Conservation (phyloP, 2,888 invertebrate genomes). For the Archips crataeganus region DNA sequence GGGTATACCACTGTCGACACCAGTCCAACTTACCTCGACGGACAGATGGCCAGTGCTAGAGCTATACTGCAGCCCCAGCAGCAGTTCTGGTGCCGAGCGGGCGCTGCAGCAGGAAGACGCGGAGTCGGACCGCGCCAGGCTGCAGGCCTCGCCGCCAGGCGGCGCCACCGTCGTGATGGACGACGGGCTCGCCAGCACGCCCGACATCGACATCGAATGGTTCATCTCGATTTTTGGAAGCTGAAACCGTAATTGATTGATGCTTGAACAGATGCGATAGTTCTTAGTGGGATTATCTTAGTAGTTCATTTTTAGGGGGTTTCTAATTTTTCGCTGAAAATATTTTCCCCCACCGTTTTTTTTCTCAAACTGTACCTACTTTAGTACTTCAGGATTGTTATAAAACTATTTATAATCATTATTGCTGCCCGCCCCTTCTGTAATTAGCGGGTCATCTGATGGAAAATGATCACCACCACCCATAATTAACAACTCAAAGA, state of each 20-base stretch:
- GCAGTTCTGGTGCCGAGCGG: conserved; percentile 95
- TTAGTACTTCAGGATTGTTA: no score
- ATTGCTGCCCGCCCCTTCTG: no score
- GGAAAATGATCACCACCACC: no score
- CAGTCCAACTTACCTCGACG: conserved; percentile 89
- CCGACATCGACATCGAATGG: conserved; percentile 66
- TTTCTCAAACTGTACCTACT: no score
- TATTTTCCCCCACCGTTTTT: no score
- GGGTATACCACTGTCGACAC: neutral
- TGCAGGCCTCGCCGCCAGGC: conserved; percentile 81
- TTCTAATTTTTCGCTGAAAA: no score
- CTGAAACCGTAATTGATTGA: conserved; percentile 50
- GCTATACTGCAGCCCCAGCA: conserved; percentile 96
- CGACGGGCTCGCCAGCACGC: conserved; percentile 73
- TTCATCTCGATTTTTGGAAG: conserved; percentile 72
- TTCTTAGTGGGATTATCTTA: no score
- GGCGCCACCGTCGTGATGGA: conserved; percentile 67
- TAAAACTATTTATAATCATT: no score
- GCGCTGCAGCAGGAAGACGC: conserved; percentile 97
- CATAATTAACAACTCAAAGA: no score
- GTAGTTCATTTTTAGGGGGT: no score
- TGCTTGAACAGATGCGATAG: no score
- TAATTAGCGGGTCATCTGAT: no score
- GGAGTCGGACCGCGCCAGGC: conserved; percentile 96
- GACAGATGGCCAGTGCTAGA: conserved; percentile 97